Base-by-base conservation (phyloP, 2,797 vertebrate genomes). In the Hydrocynus forskahlii region DNA sequence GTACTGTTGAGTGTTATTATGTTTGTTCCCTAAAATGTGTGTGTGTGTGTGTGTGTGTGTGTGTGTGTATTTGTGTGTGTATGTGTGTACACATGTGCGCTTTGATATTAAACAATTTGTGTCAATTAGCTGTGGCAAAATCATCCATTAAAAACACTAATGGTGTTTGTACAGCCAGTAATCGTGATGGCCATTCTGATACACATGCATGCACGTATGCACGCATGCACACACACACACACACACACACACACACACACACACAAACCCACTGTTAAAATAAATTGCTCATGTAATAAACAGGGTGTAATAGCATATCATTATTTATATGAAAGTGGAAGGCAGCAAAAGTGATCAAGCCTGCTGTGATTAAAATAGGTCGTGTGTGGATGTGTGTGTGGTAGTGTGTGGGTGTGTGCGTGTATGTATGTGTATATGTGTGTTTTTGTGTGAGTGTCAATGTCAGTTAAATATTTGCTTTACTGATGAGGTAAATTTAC, bases 81-180 rank as follows among this genome's bases (percentile, higher is more conserved):
- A 0, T 75, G 73, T 75, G 38, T 63, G 55, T 75, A 50, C 62
- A 21, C 17, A 23, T 19, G 17, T 63, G n/a, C 7, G 25, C 93
- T 93, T 93, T 94, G 91, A 92, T 93, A 94, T 95, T 94, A 94
- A 95, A 94, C 92, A 95, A 95, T 95, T 94, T 95, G 91, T 93
- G 92, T 93, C 92, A 95, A 94, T 94, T 95, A 95, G 92, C 92
- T 87, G 86, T 87, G 91, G 91, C 90, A 94, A 92, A 93, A 93
- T 94, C 91, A 94, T 93, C 93, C 89, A 91, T 89, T 93, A 95
- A 94, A 40, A 72, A 29, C 66, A 57, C n/a, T 78, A 13, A 19
- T 45, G 29, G 8, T 14, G 5, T 50, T 2, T 48, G 4, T 79
- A 45, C 7, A 7, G 45, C 21, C 67, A 70, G 67, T 50, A 21